Percentiles rank a stretch among this genome's conserved stretches.
Conservation (phyloP, 1,140 invertebrate species). For the Heliconius hermathena region DNA sequence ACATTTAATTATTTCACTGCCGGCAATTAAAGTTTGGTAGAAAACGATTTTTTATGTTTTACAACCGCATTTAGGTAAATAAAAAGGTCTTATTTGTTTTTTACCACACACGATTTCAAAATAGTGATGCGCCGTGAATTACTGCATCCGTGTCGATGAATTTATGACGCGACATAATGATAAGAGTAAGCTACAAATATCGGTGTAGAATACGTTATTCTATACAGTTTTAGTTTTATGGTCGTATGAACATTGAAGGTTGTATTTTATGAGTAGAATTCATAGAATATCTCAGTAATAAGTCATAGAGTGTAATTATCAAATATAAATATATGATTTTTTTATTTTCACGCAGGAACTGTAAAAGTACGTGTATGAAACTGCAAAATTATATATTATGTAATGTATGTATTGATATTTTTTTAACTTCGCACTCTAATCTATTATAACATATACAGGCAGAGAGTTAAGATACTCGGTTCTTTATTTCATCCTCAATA, state of each 20-base stretch:
- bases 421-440: no score
- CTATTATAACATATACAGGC: no score
- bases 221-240: slow-evolving; percentile 26
- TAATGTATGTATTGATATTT: no score
- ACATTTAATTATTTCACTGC: slow-evolving; percentile 81
- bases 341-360: no score
- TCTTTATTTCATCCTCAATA: no score
- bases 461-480: no score
- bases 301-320: no score
- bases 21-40: slow-evolving; percentile 77
- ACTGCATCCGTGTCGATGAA: slow-evolving; percentile 53
- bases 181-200: slow-evolving; percentile 33
- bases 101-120: slow-evolving; percentile 76
- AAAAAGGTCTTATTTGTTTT: slow-evolving; percentile 74
- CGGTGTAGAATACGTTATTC: slow-evolving; percentile 25
- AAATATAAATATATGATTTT: no score
- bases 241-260: slow-evolving; percentile 12
- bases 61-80: slow-evolving; percentile 77
- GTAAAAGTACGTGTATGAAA: no score
- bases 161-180: slow-evolving; percentile 46
- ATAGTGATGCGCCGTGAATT: slow-evolving; percentile 61
- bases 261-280: background rate
- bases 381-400: no score
- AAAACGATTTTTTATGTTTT: slow-evolving; percentile 78
- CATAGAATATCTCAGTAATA: background rate